Evolutionary conservation across 2,113 vertebrate species (phyloP), one percentile per base, ranked within the genome.

Genomic region (Petaurus breviceps): DNA sequence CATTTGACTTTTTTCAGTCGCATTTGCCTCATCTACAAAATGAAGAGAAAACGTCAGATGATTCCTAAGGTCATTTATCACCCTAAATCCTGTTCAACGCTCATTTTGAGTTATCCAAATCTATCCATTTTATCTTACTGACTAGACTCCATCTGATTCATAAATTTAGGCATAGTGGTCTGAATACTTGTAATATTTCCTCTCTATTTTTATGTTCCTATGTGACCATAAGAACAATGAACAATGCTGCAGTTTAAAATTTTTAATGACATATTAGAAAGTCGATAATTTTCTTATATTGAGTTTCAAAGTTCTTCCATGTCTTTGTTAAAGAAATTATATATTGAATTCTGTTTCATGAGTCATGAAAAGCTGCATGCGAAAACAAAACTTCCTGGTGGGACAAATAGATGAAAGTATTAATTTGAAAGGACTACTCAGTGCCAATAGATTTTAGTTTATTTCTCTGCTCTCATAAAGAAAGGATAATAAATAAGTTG

Each of bases 161-260:
- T 10, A 50, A 43, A 22, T 1, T 77, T 77, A 77, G n/a, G 16
- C 57, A 77, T 22, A 43, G n/a, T 77, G 16, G 16, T 68, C 68
- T 43, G 37, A 43, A 77, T 22, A n/a, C n/a, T 77, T 77, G 19
- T 43, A 77, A 68, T 22, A 68, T 68, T 68, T 68, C 57, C 57
- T 68, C 10, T 14, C 57, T 68, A 0, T 14, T 26, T 52, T 8
- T 26, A 10, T 9, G 2, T n/a, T 0, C n/a, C 0, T 3, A 7
- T 16, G 89, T 26, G 11, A 46, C 52, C n/a, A 1, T 2, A 8
- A 12, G 19, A 9, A 0, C 7, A 4, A 0, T 46, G 4, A 23
- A 1, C 16, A 1, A 51, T 19, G 0, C 3, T 3, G 0, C 8
- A 16, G 90, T 0, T 5, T 11, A 43, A 3, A 26, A 46, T 52